phyloP scores from a whole-genome alignment of 2,797 vertebrate genomes.

The Potorous gilbertii region DNA sequence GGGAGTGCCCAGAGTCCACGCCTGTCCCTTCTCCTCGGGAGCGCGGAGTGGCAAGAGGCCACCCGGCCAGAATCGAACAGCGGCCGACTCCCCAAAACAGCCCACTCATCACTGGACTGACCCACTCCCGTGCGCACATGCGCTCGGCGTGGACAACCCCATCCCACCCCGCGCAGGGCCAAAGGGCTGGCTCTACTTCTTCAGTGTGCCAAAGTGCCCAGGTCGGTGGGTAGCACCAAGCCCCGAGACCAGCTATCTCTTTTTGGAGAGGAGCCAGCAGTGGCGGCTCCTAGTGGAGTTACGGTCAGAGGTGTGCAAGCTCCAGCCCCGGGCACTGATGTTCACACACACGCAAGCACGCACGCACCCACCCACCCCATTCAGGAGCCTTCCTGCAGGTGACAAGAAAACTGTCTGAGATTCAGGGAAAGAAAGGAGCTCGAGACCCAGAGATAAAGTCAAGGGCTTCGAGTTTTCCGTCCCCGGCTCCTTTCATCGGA shows the following conservation, averaged over 20 bases:
- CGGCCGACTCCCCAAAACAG: rapidly evolving
- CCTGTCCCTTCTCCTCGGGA: neutral
- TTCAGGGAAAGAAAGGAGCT: neutral
- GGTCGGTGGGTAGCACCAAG: conserved; percentile 30
- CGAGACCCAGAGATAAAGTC: neutral
- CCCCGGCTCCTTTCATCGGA: neutral
- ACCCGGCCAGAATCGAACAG: neutral
- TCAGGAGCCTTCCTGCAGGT: neutral
- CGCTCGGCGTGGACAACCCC: neutral
- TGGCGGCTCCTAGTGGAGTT: neutral
- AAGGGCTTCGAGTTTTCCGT: neutral
- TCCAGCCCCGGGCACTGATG: neutral
- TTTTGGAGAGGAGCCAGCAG: neutral
- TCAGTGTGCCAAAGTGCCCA: neutral
- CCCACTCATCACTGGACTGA: neutral
- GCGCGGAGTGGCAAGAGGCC: neutral
- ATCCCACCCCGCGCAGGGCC: rapidly evolving
- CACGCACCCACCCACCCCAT: neutral
- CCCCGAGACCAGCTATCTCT: neutral
- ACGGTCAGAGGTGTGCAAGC: conserved; percentile 26
- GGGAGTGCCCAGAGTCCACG: neutral
- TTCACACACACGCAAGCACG: neutral
- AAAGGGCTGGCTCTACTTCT: neutral
- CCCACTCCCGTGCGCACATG: neutral
- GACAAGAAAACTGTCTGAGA: neutral